Conservation (phyloP, 2,888 invertebrate genomes). For the Pristionchus arcanus region DNA sequence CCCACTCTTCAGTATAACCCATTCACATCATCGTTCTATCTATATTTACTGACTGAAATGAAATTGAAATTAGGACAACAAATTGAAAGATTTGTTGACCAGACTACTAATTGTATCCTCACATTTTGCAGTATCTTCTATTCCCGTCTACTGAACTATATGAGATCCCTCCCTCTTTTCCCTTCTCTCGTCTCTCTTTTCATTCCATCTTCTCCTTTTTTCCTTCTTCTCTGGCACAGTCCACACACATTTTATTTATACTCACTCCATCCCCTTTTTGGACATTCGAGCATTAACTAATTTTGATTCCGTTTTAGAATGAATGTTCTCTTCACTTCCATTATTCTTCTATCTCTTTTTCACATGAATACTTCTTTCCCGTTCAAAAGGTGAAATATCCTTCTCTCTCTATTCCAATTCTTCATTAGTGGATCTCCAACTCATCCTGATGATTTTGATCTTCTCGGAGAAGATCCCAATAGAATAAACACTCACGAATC, state of each 20-base stretch:
- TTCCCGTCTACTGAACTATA: neutral
- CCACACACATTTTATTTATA: neutral
- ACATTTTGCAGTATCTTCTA: neutral
- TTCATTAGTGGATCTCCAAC: neutral
- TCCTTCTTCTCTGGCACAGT: neutral
- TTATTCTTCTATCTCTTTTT: neutral
- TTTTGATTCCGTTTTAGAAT: neutral
- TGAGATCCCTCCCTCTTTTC: neutral
- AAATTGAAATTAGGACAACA: too few species aligned
- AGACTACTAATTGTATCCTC: neutral
- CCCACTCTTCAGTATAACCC: neutral
- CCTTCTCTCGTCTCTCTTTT: neutral
- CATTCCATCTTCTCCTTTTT: neutral
- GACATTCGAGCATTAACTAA: neutral
- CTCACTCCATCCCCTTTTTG: neutral
- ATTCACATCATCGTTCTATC: too few species aligned
- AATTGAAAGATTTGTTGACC: neutral
- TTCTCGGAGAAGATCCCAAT: neutral
- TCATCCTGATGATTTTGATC: neutral
- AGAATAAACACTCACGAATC: conserved; percentile 13
- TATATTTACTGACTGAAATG: too few species aligned
- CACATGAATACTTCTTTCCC: neutral
- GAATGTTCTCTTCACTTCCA: neutral
- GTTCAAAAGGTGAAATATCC: neutral
- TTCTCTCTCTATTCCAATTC: neutral